A percentile compares a stretch with the other conserved stretches of the same genome.
Conservation (phyloP, 2,113 vertebrate species). For the Bufo bufo region DNA sequence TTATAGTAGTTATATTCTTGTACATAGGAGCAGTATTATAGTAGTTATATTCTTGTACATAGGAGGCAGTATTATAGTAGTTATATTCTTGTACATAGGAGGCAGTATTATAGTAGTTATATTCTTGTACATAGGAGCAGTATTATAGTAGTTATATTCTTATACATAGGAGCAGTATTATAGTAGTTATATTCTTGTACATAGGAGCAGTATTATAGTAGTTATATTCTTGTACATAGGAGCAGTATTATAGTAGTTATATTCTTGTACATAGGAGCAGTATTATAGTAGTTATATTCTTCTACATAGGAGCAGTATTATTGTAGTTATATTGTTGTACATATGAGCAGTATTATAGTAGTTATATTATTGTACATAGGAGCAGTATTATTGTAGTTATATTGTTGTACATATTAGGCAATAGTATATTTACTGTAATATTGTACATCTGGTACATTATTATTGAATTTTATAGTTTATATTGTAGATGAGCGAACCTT, state of each 20-base stretch:
- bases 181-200: too few species aligned
- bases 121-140: background rate
- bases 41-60: background rate
- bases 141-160: too few species aligned
- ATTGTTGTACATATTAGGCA: too few species aligned
- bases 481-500: too few species aligned
- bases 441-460: background rate
- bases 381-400: background rate
- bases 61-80: background rate
- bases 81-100: background rate
- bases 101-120: constrained; percentile 4
- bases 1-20: background rate
- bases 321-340: background rate
- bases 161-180: too few species aligned
- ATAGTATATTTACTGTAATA: background rate
- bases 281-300: background rate
- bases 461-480: background rate
- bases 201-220: too few species aligned
- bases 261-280: background rate
- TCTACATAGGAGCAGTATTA: background rate
- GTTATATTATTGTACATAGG: background rate
- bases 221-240: too few species aligned
- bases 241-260: background rate
- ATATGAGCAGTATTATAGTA: background rate
- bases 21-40: background rate